Evolutionary conservation across 2,888 invertebrate species (phyloP).

Genomic region (Lasioglossum pauxillum): DNA sequence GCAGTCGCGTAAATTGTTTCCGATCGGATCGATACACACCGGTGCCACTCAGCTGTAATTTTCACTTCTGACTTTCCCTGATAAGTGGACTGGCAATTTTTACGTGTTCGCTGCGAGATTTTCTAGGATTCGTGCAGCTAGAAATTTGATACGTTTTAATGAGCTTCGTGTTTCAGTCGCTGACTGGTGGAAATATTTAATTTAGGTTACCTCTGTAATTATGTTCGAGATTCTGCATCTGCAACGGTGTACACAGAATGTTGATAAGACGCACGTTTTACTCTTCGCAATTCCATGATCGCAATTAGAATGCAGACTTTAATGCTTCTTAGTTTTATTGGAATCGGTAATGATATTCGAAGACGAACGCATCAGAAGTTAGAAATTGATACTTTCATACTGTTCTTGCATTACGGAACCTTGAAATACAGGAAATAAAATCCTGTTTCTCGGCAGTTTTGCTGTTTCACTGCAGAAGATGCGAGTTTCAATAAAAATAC

Average conservation of each 20-base stretch:
- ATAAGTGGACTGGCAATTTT: constrained; percentile 6
- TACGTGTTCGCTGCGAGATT: background rate
- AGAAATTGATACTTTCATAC: background rate
- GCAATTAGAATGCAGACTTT: background rate
- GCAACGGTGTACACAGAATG: background rate
- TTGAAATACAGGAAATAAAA: constrained; percentile 1
- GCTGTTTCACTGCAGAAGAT: background rate
- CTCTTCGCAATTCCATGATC: background rate
- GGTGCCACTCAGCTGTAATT: background rate
- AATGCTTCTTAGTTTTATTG: background rate
- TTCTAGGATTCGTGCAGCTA: background rate
- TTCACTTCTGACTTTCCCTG: background rate
- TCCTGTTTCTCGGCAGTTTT: background rate
- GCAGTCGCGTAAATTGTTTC: background rate
- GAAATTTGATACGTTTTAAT: background rate
- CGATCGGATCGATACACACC: background rate
- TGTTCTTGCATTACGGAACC: background rate
- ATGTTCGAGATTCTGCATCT: background rate
- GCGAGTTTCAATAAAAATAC: background rate
- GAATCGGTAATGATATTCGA: background rate
- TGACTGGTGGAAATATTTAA: background rate
- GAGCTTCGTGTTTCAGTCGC: background rate
- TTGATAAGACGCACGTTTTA: background rate
- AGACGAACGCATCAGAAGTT: background rate
- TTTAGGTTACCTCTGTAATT: background rate